phyloP scores from a whole-genome alignment of 2,113 vertebrate species.

The Euleptes europaea region DNA sequence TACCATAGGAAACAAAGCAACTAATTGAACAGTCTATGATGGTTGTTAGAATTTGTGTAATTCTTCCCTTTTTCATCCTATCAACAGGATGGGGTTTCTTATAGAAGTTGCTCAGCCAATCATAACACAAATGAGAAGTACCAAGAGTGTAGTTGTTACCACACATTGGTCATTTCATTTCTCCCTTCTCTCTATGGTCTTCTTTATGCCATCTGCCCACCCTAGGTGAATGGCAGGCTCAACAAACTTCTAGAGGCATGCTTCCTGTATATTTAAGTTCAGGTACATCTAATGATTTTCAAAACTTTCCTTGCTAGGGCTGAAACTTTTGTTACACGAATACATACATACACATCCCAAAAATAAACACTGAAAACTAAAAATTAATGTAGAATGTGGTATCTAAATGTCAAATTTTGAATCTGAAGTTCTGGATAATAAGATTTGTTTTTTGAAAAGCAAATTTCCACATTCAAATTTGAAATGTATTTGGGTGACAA shows the following conservation, averaged over 20 bases:
- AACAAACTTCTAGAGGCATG: neutral
- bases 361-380: neutral
- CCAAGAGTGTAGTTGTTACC: no score
- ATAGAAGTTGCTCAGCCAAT: neutral
- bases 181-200: neutral
- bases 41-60: neutral
- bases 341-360: neutral
- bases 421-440: constrained; percentile 34
- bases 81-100: neutral
- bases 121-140: no score
- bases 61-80: no score
- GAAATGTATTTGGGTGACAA: no score
- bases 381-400: neutral
- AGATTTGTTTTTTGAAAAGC: no score
- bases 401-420: neutral
- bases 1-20: neutral
- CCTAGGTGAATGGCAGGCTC: neutral
- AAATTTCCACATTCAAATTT: no score
- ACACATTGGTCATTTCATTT: no score
- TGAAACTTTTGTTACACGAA: neutral
- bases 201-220: neutral
- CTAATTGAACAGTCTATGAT: neutral
- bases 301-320: neutral
- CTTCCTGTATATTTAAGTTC: neutral
- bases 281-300: neutral